A percentile compares a stretch with the other conserved stretches of the same genome.
These are phyloP conservation scores for Halcyon malimbica DNA, from an alignment of 2,113 vertebrate genomes.

Conservation along the genomic window DNA sequence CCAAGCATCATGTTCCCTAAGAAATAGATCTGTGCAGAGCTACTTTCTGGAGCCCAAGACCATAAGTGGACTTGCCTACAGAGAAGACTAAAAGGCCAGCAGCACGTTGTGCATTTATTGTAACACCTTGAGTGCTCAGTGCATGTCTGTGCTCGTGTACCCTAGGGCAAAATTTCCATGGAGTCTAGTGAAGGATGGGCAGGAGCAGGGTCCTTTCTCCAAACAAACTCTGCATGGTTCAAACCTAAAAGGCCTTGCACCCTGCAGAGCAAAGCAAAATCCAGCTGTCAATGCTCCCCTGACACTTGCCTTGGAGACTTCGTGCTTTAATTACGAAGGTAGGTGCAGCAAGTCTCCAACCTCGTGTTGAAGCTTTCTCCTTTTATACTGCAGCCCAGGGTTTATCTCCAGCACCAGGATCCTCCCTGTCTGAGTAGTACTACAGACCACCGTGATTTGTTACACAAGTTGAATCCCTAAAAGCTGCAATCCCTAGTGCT, in stretches of 20 bases:
- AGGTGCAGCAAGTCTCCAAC: neutral
- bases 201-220: neutral
- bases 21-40: neutral
- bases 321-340: neutral
- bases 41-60: neutral
- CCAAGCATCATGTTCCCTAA: neutral
- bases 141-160: neutral
- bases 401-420: neutral
- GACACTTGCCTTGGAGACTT: neutral
- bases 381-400: neutral
- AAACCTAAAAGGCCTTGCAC: neutral
- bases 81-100: neutral
- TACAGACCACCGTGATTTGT: neutral
- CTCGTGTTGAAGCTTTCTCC: neutral
- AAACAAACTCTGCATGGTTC: fast-evolving
- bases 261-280: neutral
- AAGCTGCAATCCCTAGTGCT: neutral
- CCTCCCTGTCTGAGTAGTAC: neutral
- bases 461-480: neutral
- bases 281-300: neutral
- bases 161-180: neutral
- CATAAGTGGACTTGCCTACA: neutral
- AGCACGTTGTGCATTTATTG: neutral
- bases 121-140: neutral
- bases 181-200: neutral